Base-by-base conservation (phyloP, 2,113 vertebrate species). In the Triplophysa rosa region DNA sequence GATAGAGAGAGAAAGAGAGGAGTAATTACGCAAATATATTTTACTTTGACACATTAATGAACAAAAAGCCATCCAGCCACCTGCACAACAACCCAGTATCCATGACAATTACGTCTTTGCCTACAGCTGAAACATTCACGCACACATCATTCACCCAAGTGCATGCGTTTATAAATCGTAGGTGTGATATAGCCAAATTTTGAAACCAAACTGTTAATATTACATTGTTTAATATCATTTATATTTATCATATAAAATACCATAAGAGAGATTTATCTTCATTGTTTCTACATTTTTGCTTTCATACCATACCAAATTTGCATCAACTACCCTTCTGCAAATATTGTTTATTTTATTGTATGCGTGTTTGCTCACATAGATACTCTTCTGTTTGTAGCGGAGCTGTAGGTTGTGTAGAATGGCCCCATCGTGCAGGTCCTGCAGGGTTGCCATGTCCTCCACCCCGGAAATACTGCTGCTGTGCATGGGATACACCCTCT, bases 361-460 rank as follows among this genome's bases (percentile, higher is more conserved):
- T 37, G 33, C 33, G 7, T 74, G 62, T 79, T 76, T 40, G 95
- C 98, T 97, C 83, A 99, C 98, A 11, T 99, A 99, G 82, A 99
- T 98, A 78, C 90, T 93, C 81, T 94, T 89, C 83, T 94, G 94
- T 85, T 89, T 93, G 82, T 98, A 99, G 58, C 97, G 90, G 80
- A 95, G 94, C 89, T 91, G 93, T 8, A 99, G 88, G 89, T 99
- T 99, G 90, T 98, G 92, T 94, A 98, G 95, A 89, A 99, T 98
- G 85, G 98, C 94, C 0, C 98, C 98, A 4, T 97, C 96, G 0
- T 99, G 98, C 1, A 99, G 96, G 84, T 99, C 97, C 8, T 94
- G 78, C 1, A 99, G 88, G 0, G 90, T 67, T 17, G 97, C 94
- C 98, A 99, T 98, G 90, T 99, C 96, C 83, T 99, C 96, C 85